phyloP scores from a whole-genome alignment of 2,113 vertebrate species.

The Pelmatolapia mariae region DNA sequence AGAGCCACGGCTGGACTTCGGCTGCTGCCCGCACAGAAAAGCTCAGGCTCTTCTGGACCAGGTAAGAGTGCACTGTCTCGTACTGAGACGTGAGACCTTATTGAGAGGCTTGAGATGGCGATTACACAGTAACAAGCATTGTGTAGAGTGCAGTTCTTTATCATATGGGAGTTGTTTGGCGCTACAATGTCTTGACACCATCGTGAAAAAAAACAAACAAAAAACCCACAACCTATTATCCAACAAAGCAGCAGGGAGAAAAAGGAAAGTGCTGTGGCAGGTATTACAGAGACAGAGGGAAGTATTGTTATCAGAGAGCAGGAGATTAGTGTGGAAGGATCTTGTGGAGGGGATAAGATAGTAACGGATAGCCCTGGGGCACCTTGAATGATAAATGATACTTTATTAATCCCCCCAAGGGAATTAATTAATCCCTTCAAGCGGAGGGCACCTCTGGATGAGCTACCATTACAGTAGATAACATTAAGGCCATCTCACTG shows the following conservation, averaged over 20 bases:
- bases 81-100: neutral
- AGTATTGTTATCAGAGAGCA: slow-evolving; percentile 13
- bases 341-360: slow-evolving; percentile 9
- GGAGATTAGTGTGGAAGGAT: slow-evolving; percentile 16
- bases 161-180: neutral
- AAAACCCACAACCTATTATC: neutral
- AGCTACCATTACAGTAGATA: slow-evolving; percentile 39
- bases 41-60: slow-evolving; percentile 83
- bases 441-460: slow-evolving; percentile 39
- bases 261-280: neutral
- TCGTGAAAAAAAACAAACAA: neutral
- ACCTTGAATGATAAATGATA: slow-evolving; percentile 50
- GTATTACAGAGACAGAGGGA: neutral
- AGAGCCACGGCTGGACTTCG: slow-evolving; percentile 93
- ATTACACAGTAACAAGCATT: neutral
- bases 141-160: neutral
- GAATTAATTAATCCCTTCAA: slow-evolving; percentile 52
- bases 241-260: neutral
- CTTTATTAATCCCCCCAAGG: slow-evolving; percentile 51
- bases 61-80: slow-evolving; percentile 56
- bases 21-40: slow-evolving; percentile 80
- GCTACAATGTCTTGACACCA: slow-evolving; percentile 1
- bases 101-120: neutral
- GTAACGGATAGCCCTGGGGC: slow-evolving; percentile 35
- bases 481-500: slow-evolving; percentile 1